Evolutionary conservation across 2,113 vertebrate genomes (phyloP).

Genomic region (Vulpes lagopus): DNA sequence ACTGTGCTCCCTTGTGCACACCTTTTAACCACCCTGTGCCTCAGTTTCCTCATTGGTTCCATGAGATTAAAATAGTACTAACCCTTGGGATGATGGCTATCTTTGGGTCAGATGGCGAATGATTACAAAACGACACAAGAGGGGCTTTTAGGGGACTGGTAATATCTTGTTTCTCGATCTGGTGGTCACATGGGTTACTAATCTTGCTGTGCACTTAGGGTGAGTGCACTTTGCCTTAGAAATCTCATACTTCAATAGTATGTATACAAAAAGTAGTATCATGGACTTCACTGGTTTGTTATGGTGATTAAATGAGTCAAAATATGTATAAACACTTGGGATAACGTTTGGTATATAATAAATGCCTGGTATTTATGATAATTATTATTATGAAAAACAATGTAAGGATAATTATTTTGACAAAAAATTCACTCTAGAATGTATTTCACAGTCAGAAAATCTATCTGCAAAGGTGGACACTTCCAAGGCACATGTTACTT

Average conservation of each 20-base stretch:
- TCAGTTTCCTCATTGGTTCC: background rate
- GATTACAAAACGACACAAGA: background rate
- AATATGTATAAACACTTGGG: background rate
- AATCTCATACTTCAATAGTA: background rate
- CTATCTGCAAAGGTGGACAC: background rate
- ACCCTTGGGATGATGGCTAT: background rate
- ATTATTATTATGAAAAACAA: constrained; percentile 31
- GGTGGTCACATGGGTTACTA: background rate
- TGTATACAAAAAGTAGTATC: background rate
- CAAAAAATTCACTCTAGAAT: constrained; percentile 20
- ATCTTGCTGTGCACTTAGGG: background rate
- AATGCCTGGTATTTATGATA: background rate
- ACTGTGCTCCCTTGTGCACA: background rate
- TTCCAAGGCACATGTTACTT: background rate
- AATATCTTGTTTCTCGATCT: background rate
- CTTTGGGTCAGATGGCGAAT: background rate
- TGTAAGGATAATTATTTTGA: background rate
- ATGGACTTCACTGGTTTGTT: background rate
- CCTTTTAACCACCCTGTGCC: background rate
- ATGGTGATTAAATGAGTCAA: background rate
- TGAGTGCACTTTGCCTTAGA: background rate
- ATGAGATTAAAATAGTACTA: background rate
- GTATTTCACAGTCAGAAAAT: background rate
- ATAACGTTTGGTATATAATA: background rate
- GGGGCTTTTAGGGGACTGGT: background rate